phyloP scores from a whole-genome alignment of 2,888 invertebrate genomes.

The Urechis unicinctus region DNA sequence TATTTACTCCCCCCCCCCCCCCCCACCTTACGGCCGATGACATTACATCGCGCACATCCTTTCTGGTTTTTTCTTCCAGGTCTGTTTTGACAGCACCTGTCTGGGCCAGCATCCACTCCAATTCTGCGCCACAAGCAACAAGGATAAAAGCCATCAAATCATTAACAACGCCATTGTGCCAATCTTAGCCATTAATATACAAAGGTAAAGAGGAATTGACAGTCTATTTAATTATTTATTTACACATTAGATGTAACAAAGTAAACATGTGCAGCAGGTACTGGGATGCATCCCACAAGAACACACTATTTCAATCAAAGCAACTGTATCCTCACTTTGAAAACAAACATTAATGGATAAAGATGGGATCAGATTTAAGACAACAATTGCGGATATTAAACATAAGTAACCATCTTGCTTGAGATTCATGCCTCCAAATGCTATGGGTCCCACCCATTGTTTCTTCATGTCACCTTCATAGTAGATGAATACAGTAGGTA shows the following conservation, averaged over 20 bases:
- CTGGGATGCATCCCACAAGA: too few species aligned
- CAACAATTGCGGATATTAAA: background rate
- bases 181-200: too few species aligned
- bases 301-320: too few species aligned
- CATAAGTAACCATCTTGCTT: slow-evolving; percentile 64
- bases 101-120: slow-evolving; percentile 83
- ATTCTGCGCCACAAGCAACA: slow-evolving; percentile 65
- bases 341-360: background rate
- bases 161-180: too few species aligned
- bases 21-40: slow-evolving; percentile 34
- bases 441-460: slow-evolving; percentile 55
- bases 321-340: too few species aligned
- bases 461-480: slow-evolving; percentile 74
- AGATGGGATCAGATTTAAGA: background rate
- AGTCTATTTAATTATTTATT: too few species aligned
- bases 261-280: background rate
- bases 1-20: too few species aligned
- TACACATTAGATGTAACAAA: too few species aligned
- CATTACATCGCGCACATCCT: slow-evolving; percentile 38
- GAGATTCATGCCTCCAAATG: slow-evolving; percentile 76
- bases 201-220: too few species aligned
- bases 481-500: slow-evolving; percentile 93
- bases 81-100: slow-evolving; percentile 74
- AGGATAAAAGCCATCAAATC: too few species aligned
- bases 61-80: slow-evolving; percentile 75